Evolutionary conservation across 2,888 invertebrate genomes (phyloP), one percentile per base, ranked within the genome.

Genomic region (Ochlodes sylvanus): DNA sequence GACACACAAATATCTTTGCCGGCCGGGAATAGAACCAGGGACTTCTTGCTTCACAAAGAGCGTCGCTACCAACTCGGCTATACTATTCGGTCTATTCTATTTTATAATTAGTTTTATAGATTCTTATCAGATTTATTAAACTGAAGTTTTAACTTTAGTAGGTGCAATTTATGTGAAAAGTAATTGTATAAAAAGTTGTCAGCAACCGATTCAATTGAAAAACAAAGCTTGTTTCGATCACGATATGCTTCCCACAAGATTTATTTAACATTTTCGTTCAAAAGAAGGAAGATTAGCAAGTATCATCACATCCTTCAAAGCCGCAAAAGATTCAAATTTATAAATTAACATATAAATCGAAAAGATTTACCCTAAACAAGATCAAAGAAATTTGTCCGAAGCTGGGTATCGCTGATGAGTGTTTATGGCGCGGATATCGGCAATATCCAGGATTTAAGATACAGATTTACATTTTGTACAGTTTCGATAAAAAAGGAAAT

Each of bases 261-360:
- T 52, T 76, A 72, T 79, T 42, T 54, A 66, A 54, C 50, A 60
- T 60, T 60, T 56, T 54, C 44, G 60, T 77, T 81, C 80, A 79
- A 78, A 84, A 80, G 82, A 83, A 79, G 78, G 76, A 71, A 85
- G 86, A 89, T 89, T 88, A 88, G 79, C 86, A 82, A 83, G 83
- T 83, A 82, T 85, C 84, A 83, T 79, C 81, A 81, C 75, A 77
- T 80, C 78, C 80, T 79, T 79, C 78, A 79, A 79, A 82, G 82
- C 83, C 83, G 83, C 83, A 82, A 86, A 80, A 86, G 87, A 90
- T 90, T 89, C 89, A 89, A 90, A 91, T 89, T 89, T 85, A 80
- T 81, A 89, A 90, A 92, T 92, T 92, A 89, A 89, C 92, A 92
- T 92, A 90, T 91, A 91, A 90, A 92, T 92, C 89, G 92, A 92